phyloP scores from a whole-genome alignment of 1,140 invertebrate species.

The Paraescarpia echinospica region DNA sequence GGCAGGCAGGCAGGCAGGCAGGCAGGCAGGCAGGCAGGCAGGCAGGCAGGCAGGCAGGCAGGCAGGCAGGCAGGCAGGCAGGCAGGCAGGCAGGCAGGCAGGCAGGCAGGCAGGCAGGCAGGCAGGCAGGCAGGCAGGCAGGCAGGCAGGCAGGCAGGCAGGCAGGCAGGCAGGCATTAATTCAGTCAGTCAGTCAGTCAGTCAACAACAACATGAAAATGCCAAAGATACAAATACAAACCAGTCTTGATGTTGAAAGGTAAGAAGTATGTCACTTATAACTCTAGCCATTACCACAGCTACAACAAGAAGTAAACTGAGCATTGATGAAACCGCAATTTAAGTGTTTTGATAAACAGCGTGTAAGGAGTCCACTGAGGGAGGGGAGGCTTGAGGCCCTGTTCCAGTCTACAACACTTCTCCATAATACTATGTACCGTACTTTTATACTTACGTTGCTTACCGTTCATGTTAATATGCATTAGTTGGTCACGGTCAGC shows the following conservation, averaged over 20 bases:
- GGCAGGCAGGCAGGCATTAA: slow-evolving; percentile 29
- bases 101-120: slow-evolving; percentile 20
- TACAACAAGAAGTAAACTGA: no score
- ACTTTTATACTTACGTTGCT: no score
- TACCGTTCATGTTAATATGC: neutral
- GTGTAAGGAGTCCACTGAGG: no score
- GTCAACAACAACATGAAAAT: slow-evolving; percentile 15
- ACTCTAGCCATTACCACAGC: no score
- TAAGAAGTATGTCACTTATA: no score
- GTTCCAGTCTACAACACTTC: no score
- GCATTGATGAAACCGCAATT: no score
- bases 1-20: slow-evolving; percentile 21
- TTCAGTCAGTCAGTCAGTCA: slow-evolving; percentile 33
- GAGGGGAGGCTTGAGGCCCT: no score
- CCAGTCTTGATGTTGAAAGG: no score
- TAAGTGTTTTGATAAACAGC: no score
- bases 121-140: slow-evolving; percentile 23
- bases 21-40: neutral
- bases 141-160: slow-evolving; percentile 28
- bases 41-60: slow-evolving; percentile 20
- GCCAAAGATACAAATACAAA: no score
- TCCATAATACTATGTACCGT: no score
- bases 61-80: slow-evolving; percentile 24
- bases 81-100: slow-evolving; percentile 16
- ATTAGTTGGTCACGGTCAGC: neutral